phyloP scores from a whole-genome alignment of 2,113 vertebrate genomes.

The Hippoglossus stenolepis region DNA sequence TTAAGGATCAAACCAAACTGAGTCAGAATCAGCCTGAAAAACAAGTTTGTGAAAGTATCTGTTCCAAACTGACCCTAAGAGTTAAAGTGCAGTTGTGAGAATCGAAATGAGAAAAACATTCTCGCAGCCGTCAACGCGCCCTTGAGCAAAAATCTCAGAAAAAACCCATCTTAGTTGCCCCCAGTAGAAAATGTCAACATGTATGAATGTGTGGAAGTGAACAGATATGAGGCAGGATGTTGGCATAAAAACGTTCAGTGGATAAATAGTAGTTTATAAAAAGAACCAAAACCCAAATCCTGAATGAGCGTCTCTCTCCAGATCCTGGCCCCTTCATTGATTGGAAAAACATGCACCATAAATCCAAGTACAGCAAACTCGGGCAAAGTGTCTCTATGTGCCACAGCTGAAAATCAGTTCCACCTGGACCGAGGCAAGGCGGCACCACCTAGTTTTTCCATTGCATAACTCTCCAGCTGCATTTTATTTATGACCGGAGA shows the following conservation, averaged over 20 bases:
- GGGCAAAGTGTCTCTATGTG: constrained; percentile 26
- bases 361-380: constrained; percentile 38
- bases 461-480: constrained; percentile 56
- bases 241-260: background rate
- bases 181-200: background rate
- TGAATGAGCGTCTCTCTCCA: constrained; percentile 1
- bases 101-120: background rate
- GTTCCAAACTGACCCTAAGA: background rate
- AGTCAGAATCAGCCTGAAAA: background rate
- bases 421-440: constrained; percentile 56
- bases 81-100: background rate
- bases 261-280: constrained; percentile 18
- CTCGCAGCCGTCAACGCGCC: background rate
- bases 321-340: constrained; percentile 9
- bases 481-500: constrained; percentile 46
- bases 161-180: background rate
- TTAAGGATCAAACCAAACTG: background rate
- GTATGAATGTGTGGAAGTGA: background rate
- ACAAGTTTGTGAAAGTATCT: background rate
- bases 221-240: background rate
- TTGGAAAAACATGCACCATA: constrained; percentile 31
- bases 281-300: constrained; percentile 9
- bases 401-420: constrained; percentile 57
- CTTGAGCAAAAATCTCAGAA: background rate
- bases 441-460: constrained; percentile 59